Evolutionary conservation across 2,113 vertebrate species (phyloP).

Genomic region (Pangasianodon gigas): DNA sequence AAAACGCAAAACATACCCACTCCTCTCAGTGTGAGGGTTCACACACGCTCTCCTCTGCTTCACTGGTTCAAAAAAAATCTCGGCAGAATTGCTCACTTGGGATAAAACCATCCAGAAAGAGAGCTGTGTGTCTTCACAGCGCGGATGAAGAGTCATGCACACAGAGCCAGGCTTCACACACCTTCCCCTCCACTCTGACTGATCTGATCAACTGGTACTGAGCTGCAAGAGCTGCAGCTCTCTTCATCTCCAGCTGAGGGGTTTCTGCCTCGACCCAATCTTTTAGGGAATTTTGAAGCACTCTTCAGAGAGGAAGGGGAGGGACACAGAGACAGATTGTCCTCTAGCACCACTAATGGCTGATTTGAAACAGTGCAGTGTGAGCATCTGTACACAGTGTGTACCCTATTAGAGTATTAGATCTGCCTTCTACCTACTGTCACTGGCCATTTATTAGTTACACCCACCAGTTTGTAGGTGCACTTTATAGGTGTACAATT

Average conservation of each 20-base stretch:
- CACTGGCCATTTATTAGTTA: neutral
- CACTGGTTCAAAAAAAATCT: neutral
- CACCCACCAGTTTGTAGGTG: neutral
- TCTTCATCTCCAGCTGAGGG: conserved; percentile 35
- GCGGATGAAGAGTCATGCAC: neutral
- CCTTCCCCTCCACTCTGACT: no score
- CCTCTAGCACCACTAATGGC: conserved; percentile 9
- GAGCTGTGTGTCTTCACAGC: neutral
- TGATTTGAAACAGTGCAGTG: neutral
- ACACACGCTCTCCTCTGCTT: neutral
- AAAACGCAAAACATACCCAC: conserved; percentile 8
- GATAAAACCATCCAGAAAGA: neutral
- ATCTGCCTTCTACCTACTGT: neutral
- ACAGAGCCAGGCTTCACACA: neutral
- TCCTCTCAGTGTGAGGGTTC: neutral
- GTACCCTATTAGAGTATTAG: neutral
- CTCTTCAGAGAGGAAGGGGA: conserved; percentile 69
- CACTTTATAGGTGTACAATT: neutral
- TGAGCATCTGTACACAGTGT: neutral
- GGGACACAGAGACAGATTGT: conserved; percentile 56
- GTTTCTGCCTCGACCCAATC: conserved; percentile 15
- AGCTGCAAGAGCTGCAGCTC: neutral
- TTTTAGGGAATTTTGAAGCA: conserved; percentile 71
- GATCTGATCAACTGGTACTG: neutral
- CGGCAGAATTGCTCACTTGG: neutral